phyloP scores from a whole-genome alignment of 2,888 invertebrate genomes.

The Nymphalis urticae region DNA sequence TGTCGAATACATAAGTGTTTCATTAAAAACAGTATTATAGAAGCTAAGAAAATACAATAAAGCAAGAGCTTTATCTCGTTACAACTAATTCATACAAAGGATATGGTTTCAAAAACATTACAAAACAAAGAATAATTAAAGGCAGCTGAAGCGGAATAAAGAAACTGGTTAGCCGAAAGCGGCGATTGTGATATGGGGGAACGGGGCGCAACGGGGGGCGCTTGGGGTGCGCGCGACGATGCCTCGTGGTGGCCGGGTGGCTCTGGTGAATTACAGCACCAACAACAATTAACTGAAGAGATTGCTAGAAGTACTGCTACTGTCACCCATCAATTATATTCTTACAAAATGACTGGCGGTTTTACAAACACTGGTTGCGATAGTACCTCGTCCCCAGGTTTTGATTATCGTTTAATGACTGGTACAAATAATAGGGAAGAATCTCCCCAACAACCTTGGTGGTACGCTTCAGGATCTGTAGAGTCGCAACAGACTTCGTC shows the following conservation, averaged over 20 bases:
- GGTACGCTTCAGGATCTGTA: constrained; percentile 87
- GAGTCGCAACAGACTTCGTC: constrained; percentile 76
- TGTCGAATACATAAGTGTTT: constrained; percentile 51
- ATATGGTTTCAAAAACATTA: constrained; percentile 61
- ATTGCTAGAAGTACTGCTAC: constrained; percentile 73
- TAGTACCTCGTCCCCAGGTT: constrained; percentile 83
- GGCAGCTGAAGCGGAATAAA: constrained; percentile 61
- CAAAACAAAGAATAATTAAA: constrained; percentile 54
- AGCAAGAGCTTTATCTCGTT: constrained; percentile 26
- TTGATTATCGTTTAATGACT: constrained; percentile 88
- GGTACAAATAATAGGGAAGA: constrained; percentile 79
- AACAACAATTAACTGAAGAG: constrained; percentile 77
- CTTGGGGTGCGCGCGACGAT: constrained; percentile 82
- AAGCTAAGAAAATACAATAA: constrained; percentile 26
- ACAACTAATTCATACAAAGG: constrained; percentile 44
- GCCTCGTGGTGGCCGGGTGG: constrained; percentile 80
- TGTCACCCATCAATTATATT: constrained; percentile 87
- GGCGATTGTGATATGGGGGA: constrained; percentile 76
- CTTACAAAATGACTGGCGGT: constrained; percentile 93
- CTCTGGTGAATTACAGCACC: constrained; percentile 77
- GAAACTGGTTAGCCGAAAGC: constrained; percentile 74
- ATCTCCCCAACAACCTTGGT: constrained; percentile 82
- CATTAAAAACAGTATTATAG: constrained; percentile 40
- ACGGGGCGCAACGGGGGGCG: constrained; percentile 80
- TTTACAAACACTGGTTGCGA: constrained; percentile 87